Evolutionary conservation across 2,113 vertebrate species (phyloP).

Genomic region (Bambusicola thoracicus): DNA sequence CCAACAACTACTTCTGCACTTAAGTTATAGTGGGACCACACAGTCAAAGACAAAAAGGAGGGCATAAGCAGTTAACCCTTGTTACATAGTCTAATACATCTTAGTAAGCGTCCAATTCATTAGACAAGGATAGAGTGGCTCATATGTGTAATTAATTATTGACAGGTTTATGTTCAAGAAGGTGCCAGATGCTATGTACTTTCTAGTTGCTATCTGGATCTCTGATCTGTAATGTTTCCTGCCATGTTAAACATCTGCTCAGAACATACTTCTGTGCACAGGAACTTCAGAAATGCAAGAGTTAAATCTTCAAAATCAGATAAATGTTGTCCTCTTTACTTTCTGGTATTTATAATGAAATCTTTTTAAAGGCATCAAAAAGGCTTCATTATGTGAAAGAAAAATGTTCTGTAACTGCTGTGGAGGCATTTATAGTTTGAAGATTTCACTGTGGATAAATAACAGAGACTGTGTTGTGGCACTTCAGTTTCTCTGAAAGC

Average conservation of each 20-base stretch:
- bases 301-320: not conserved
- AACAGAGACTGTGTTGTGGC: not conserved
- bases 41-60: conserved; percentile 30
- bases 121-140: conserved; percentile 12
- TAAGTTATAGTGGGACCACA: conserved; percentile 34
- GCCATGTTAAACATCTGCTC: conserved; percentile 50
- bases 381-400: not conserved
- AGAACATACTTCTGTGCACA: conserved; percentile 6
- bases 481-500: not conserved
- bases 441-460: not conserved
- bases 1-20: not conserved
- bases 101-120: conserved; percentile 54
- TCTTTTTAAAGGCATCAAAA: not conserved
- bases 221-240: conserved; percentile 48
- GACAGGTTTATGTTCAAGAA: conserved; percentile 59
- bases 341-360: not conserved
- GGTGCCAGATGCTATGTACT: conserved; percentile 57
- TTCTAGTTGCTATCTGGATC: conserved; percentile 31
- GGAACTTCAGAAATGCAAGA: conserved; percentile 25
- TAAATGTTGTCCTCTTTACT: not conserved
- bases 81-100: conserved; percentile 44
- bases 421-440: not conserved
- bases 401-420: not conserved
- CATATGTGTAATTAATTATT: conserved; percentile 65
- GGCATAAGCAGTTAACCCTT: conserved; percentile 42